Evolutionary conservation across 2,888 invertebrate species (phyloP), one percentile per base, ranked within the genome.

Genomic region (Sylvicola fuscatus): DNA sequence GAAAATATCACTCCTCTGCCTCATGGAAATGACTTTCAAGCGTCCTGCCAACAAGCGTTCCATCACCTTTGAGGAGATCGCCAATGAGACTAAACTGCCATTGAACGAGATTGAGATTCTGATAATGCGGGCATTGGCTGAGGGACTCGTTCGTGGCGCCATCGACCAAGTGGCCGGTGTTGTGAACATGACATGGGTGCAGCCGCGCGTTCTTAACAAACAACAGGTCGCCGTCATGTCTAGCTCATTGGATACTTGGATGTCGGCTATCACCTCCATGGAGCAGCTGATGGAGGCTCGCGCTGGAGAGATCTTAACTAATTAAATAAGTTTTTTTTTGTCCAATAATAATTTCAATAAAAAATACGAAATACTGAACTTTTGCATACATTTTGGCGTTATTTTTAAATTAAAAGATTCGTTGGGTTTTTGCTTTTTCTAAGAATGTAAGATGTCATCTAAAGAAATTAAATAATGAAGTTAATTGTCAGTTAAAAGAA

Each of bases 11-110:
- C 66, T 99, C 14, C 64, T 98, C 12, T 92, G 95, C 52, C 67
- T 98, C 0, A 97, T 98, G 93, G 92, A 95, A 78, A 90, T 97
- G 89, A 92, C 97, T 1, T 92, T 97, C 53, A 86, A 84, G 53
- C 73, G 93, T 35, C 79, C 90, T 1, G 83, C 92, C 0, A 84
- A 84, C 34, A 75, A 86, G 45, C 65, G 81, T 38, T 79, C 83
- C 49, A 64, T 98, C 38, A 72, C 84, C 0, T 98, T 98, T 60
- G 66, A 70, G 1, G 93, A 95, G 54, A 93, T 98, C 37, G 75
- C 93, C 0, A 62, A 66, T 21, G 84, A 84, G 51, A 86, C 93
- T 3, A 70, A 80, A 43, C 63, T 95, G 38, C 83, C 84, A 0
- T 59, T 73, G 0, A 75, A 80, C 44, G 82, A 89, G 53, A 89